A percentile compares a stretch with the other conserved stretches of the same genome.
Evolutionary conservation across 2,888 invertebrate genomes (phyloP).

Genomic region (Noctuana brunneofusca): DNA sequence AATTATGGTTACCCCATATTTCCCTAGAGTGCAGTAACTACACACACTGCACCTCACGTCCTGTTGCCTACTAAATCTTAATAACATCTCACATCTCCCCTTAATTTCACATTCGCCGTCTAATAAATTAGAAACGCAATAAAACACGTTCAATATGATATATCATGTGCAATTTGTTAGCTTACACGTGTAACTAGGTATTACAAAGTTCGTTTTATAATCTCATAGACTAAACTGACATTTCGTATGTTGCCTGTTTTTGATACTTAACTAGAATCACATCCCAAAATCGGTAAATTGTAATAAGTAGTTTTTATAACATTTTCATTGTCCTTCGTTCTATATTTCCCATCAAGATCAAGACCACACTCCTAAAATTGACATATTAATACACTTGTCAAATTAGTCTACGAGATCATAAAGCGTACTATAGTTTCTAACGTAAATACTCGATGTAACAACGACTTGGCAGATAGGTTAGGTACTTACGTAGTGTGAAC

Average conservation of each 20-base stretch:
- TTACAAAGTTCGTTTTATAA: too few species aligned
- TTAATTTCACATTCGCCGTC: slow-evolving; percentile 37
- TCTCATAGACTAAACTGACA: too few species aligned
- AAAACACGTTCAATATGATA: slow-evolving; percentile 33
- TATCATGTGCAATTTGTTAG: slow-evolving; percentile 35
- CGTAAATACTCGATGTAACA: slow-evolving; percentile 38
- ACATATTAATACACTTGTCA: too few species aligned
- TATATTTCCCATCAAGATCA: too few species aligned
- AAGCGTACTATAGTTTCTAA: slow-evolving; percentile 27
- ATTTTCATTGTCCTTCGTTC: too few species aligned
- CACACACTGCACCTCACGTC: slow-evolving; percentile 59
- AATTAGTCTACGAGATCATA: too few species aligned
- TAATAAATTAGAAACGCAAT: slow-evolving; percentile 42
- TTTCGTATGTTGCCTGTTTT: too few species aligned
- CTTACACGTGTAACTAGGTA: slow-evolving; percentile 3
- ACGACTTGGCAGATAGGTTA: slow-evolving; percentile 23
- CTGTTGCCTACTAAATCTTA: slow-evolving; percentile 70
- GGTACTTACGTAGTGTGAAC: slow-evolving; percentile 15
- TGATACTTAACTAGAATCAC: too few species aligned
- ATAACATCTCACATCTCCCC: slow-evolving; percentile 53
- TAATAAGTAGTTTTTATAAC: too few species aligned
- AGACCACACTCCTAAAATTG: too few species aligned
- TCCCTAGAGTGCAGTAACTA: slow-evolving; percentile 53
- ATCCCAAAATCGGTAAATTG: too few species aligned
- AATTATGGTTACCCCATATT: slow-evolving; percentile 60